Evolutionary conservation across 2,113 vertebrate genomes (phyloP).

Genomic region (Paratilapia polleni): DNA sequence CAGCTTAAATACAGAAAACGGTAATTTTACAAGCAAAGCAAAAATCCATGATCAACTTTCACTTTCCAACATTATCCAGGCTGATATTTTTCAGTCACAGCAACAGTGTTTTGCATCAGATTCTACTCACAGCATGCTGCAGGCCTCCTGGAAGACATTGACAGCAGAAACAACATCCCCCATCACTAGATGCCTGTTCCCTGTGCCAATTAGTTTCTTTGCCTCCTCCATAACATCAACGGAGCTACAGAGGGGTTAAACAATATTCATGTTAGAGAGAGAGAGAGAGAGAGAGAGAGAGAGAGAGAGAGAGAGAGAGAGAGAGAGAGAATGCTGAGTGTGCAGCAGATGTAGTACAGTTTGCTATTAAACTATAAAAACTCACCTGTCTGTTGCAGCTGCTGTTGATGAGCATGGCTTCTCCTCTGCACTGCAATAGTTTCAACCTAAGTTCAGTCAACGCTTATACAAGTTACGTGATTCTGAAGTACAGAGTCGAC

Average conservation of each 20-base stretch:
- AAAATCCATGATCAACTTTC: background rate
- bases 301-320: too few species aligned
- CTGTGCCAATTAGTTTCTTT: constrained; percentile 93
- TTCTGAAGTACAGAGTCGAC: background rate
- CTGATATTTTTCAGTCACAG: too few species aligned
- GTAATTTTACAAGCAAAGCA: background rate
- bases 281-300: too few species aligned
- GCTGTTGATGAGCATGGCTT: constrained; percentile 78
- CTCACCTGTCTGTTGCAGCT: constrained; percentile 71
- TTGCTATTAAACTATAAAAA: background rate
- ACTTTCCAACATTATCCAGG: background rate
- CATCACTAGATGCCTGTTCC: constrained; percentile 95
- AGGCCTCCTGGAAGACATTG: constrained; percentile 94
- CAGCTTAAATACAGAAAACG: background rate
- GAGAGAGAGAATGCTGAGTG: too few species aligned
- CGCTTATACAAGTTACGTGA: background rate
- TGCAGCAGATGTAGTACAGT: too few species aligned
- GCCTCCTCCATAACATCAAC: constrained; percentile 90
- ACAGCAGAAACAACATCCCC: constrained; percentile 93
- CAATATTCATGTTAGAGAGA: too few species aligned
- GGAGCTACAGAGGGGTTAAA: constrained; percentile 64
- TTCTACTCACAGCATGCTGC: constrained; percentile 88
- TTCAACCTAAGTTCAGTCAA: background rate
- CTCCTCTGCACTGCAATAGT: constrained; percentile 73
- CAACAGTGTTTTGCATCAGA: too few species aligned